phyloP scores from a whole-genome alignment of 1,140 invertebrate genomes.

The Pseudobourletiella spinata region DNA sequence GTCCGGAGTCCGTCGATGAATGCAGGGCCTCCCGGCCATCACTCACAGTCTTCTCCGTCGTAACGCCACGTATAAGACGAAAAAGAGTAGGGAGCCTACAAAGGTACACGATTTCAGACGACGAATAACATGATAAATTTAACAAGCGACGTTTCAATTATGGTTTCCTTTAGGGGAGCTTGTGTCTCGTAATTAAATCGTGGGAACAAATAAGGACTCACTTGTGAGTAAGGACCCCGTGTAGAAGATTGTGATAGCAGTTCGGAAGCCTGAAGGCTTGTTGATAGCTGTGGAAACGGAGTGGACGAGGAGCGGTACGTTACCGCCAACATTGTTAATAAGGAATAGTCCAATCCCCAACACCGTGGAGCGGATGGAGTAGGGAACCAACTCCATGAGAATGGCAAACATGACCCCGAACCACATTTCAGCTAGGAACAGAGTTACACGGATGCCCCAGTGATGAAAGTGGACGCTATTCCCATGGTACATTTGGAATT shows the following conservation, averaged over 20 bases:
- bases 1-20: too few relatives aligned
- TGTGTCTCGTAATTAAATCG: background rate
- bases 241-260: slow-evolving; percentile 75
- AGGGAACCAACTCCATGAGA: slow-evolving; percentile 74
- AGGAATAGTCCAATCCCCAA: slow-evolving; percentile 79
- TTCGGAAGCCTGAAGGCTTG: slow-evolving; percentile 54
- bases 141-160: too few relatives aligned
- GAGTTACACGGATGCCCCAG: slow-evolving; percentile 12
- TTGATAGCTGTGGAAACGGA: slow-evolving; percentile 67
- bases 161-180: too few relatives aligned
- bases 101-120: too few relatives aligned
- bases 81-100: slow-evolving; percentile 26
- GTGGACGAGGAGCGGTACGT: slow-evolving; percentile 75
- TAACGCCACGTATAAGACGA: slow-evolving; percentile 13
- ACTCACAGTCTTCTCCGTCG: background rate
- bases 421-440: slow-evolving; percentile 76
- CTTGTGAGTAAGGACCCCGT: slow-evolving; percentile 74
- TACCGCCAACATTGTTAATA: slow-evolving; percentile 90
- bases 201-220: slow-evolving; percentile 46
- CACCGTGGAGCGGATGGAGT: slow-evolving; percentile 67
- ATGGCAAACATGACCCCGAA: slow-evolving; percentile 83
- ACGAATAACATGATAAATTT: too few relatives aligned
- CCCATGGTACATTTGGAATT: background rate
- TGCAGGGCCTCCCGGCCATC: too few relatives aligned
- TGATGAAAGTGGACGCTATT: background rate